These are phyloP conservation scores for Phalera bucephala DNA, from an alignment of 2,888 invertebrate species.

Conservation along the genomic window DNA sequence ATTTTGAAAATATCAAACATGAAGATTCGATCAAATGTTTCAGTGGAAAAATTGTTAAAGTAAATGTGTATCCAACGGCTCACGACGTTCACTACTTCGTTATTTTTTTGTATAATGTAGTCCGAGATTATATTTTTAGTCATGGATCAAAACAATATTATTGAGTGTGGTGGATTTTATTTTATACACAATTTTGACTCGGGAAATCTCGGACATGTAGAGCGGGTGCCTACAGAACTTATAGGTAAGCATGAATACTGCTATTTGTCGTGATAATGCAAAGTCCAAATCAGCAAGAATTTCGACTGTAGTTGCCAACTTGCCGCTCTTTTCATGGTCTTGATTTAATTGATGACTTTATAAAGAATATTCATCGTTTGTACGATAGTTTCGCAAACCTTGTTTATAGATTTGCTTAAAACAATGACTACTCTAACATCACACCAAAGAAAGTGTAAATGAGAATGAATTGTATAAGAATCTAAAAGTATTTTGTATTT, in stretches of 20 bases:
- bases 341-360: too few species aligned
- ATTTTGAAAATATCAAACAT: slow-evolving; percentile 72
- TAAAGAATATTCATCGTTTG: too few species aligned
- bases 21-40: slow-evolving; percentile 60
- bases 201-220: slow-evolving; percentile 93
- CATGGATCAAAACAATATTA: slow-evolving; percentile 76
- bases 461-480: too few species aligned
- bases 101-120: slow-evolving; percentile 73
- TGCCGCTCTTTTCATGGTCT: slow-evolving; percentile 36
- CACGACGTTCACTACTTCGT: slow-evolving; percentile 53
- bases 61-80: slow-evolving; percentile 53
- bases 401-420: too few species aligned
- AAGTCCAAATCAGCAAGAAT: slow-evolving; percentile 35
- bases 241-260: slow-evolving; percentile 68
- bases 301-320: slow-evolving; percentile 39
- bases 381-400: too few species aligned
- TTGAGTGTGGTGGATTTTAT: slow-evolving; percentile 88
- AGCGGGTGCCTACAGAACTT: slow-evolving; percentile 85
- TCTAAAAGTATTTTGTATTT: too few species aligned
- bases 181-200: slow-evolving; percentile 96
- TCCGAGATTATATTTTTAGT: slow-evolving; percentile 53
- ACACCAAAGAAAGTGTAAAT: too few species aligned
- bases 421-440: too few species aligned
- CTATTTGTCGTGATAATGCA: slow-evolving; percentile 24
- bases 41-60: slow-evolving; percentile 64